Base-by-base conservation (phyloP, 2,113 vertebrate species). In the Oreamnos americanus region DNA sequence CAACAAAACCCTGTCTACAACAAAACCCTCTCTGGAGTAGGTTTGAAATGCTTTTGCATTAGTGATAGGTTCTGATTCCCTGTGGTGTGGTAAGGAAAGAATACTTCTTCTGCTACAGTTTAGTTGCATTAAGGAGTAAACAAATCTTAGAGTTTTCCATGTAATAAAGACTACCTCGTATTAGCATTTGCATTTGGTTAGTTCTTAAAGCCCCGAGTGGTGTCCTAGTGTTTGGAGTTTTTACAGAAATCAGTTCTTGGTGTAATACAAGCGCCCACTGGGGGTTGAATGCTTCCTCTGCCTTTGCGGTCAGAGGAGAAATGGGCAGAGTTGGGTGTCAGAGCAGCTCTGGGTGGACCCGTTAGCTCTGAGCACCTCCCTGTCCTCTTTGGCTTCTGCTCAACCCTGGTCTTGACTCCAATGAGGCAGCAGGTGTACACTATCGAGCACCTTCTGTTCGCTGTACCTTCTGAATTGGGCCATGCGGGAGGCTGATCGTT, bases 51-150 rank as follows among this genome's bases (percentile, higher is more conserved):
- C 30, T 87, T 87, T 87, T 71, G 16, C 47, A 10, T 79, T 51
- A 84, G 39, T 36, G 28, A 7, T 55, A 90, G 28, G 25, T 82
- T 83, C 55, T 95, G 39, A 60, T 90, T 90, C 57, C 15, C 58
- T 43, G 33, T 71, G 33, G 4, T 36, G 3, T 76, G 30, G 30
- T 89, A 33, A 92, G 49, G 57, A 89, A 23, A 49, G 58, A 92
- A 36, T 76, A 96, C 95, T 96, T 81, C 93, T 94, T 84, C 76
- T 58, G 86, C 58, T 91, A 8, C 19, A 16, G 81, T 85, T 95
- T 86, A 74, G 51, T 86, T 74, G n/a, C 25, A 87, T 25, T 51
- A 23, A 19, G 21, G 39, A 84, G 19, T 86, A 86, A 96, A 87
- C 55, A 83, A 33, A 76, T 55, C 25, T 83, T 84, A 64, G 13